Base-by-base conservation (phyloP, 30 jellyfish, hydroid and myxozoan genomes). In the Cassiopea xamachana region DNA sequence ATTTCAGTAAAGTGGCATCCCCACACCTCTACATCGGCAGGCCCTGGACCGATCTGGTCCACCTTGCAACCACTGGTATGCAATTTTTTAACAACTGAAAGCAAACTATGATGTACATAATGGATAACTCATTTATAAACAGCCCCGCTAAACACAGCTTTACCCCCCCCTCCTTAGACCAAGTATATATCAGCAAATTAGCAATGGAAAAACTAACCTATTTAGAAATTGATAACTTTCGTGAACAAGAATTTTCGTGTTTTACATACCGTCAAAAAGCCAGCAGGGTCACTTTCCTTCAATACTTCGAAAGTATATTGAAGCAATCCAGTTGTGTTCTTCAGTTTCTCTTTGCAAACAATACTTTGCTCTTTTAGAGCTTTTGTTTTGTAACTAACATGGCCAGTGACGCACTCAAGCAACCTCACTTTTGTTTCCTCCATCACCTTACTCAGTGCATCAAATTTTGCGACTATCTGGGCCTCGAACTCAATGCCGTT, bases 401-500 rank as follows among this genome's bases (percentile, higher is more conserved):
- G 87, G 51, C 62, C 75, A 2, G 89, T 60, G 8, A 87, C 92
- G 61, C 84, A 60, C 46, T 83, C 97, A 48, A 94, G 14, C 73
- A 94, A 87, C 69, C 48, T 71, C 18, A 64, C 51, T 80, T 90
- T 94, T 82, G 88, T 94, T 73, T 94, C 91, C 27, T 90, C 97
- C 76, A 94, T 58, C 46, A 77, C 55, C 73, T 61, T 82, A 83
- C 90, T 72, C 50, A 94, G 18, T 1, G 88, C 87, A 72, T 94
- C 98, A 60, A 87, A 91, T 73, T 94, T 83, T 47, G 98, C 98
- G n/a, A 94, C 98, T 46, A 94, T 92, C 68, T 90, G 98, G 3
- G 98, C 95, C 81, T 94, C 98, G 73, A 94, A 90, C 4, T 94
- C 98, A 39, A 94, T 90, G 7, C 98, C 98, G 74, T 94, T 94